Percentiles rank a stretch among this genome's conserved stretches.
Evolutionary conservation across 2,797 vertebrate species (phyloP).

Genomic region (Tokudaia muenninki): DNA sequence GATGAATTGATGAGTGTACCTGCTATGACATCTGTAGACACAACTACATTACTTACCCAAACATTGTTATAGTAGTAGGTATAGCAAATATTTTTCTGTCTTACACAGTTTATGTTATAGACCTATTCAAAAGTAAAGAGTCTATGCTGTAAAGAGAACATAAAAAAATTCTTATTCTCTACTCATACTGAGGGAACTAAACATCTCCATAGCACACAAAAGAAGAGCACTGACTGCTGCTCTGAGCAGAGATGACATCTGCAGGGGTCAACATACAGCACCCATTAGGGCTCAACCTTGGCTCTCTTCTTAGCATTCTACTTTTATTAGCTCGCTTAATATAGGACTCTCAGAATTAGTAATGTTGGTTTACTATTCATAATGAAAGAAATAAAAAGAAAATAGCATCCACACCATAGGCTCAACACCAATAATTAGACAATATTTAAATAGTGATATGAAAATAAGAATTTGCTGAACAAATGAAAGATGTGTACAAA

Average conservation of each 20-base stretch:
- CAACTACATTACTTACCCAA: not conserved
- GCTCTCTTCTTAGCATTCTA: not conserved
- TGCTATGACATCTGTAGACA: not conserved
- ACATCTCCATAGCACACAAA: not conserved
- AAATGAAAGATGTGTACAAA: not conserved
- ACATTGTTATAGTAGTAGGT: not conserved
- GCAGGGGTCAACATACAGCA: not conserved
- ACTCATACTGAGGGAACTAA: not conserved
- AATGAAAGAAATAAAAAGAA: not conserved
- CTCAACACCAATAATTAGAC: not conserved
- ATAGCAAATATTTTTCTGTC: not conserved
- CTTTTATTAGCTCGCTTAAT: not conserved
- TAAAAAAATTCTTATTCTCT: not conserved
- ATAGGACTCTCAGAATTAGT: not conserved
- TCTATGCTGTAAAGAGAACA: not conserved
- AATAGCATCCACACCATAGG: not conserved
- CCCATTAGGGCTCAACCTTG: fast-evolving
- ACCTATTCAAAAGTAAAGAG: not conserved
- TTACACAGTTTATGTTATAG: not conserved
- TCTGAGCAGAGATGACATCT: not conserved
- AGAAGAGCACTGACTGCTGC: not conserved
- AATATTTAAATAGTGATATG: not conserved
- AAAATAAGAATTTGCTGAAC: not conserved
- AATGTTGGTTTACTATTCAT: not conserved
- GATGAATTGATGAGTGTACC: not conserved